Evolutionary conservation across 2,113 vertebrate species (phyloP).

Genomic region (Sus scrofa): T2T-Sscrofa CM000820.6:15763501-15764000

Average conservation of each 20-base stretch:
- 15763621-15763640: background rate
- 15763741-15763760: background rate
- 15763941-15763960: background rate
- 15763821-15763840: background rate
- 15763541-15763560: background rate
- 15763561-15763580: background rate
- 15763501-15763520: background rate
- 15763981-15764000: background rate
- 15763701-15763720: background rate
- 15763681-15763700: background rate
- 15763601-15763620: background rate
- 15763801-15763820: background rate
- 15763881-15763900: background rate
- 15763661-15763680: background rate
- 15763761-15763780: background rate
- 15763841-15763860: background rate
- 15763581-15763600: background rate
- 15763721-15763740: background rate
- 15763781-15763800: background rate
- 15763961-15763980: background rate
- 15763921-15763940: background rate
- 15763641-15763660: background rate
- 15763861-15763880: background rate
- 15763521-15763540: background rate
- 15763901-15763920: background rate